Evolutionary conservation across 2,888 invertebrate genomes (phyloP).

Genomic region (Yponomeuta malinellus): DNA sequence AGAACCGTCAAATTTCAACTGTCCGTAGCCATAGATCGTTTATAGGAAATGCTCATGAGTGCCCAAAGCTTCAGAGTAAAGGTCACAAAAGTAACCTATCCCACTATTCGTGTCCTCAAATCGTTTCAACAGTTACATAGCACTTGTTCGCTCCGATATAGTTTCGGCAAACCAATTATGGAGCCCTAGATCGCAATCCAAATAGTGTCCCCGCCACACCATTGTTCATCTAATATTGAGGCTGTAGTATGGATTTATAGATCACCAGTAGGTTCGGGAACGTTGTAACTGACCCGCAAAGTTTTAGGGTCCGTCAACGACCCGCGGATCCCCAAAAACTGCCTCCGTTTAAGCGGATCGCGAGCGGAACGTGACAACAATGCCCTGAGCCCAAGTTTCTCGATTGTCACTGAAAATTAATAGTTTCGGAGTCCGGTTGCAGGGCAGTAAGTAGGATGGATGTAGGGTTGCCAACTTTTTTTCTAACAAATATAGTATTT

Average conservation of each 20-base stretch:
- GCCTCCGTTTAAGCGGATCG: background rate
- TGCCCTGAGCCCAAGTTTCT: background rate
- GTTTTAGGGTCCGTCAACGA: background rate
- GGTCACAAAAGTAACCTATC: no score
- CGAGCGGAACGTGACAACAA: constrained; percentile 1
- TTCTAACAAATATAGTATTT: no score
- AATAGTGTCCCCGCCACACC: background rate
- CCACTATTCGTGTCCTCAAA: background rate
- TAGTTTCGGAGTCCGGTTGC: background rate
- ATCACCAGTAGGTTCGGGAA: background rate
- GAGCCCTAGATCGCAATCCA: background rate
- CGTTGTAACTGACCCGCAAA: background rate
- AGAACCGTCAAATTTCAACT: no score
- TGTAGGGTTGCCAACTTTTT: background rate
- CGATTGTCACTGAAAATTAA: constrained; percentile 1
- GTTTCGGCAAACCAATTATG: background rate
- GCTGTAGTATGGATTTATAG: background rate
- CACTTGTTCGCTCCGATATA: background rate
- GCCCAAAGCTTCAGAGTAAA: no score
- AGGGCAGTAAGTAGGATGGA: background rate
- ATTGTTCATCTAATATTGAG: background rate
- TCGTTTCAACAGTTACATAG: background rate
- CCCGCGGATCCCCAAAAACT: background rate
- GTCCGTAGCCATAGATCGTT: no score
- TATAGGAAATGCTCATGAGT: no score